phyloP scores from a whole-genome alignment of 2,888 invertebrate genomes.

The Xestia c-nigrum region DNA sequence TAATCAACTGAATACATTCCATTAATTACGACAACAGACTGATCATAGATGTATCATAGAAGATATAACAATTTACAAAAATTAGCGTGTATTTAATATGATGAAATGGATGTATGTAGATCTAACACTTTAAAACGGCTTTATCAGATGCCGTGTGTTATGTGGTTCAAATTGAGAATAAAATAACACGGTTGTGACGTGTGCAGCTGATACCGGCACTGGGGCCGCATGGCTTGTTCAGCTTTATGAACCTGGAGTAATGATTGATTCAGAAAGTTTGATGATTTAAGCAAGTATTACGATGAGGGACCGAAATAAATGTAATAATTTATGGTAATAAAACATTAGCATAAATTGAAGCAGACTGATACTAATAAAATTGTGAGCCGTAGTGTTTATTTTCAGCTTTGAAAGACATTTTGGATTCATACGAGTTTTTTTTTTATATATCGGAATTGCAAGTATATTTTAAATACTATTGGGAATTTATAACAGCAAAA shows the following conservation, averaged over 20 bases:
- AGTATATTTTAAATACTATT: conserved; percentile 42
- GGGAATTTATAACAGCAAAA: conserved; percentile 31
- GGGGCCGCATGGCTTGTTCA: conserved; percentile 40
- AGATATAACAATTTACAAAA: conserved; percentile 67
- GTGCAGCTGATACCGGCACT: conserved; percentile 52
- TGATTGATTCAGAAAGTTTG: conserved; percentile 59
- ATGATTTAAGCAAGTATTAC: conserved; percentile 78
- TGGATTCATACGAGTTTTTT: conserved; percentile 24
- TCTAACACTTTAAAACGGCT: conserved; percentile 55
- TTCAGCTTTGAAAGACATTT: conserved; percentile 56
- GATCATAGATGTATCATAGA: conserved; percentile 77
- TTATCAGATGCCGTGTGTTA: conserved; percentile 55
- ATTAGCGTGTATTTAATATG: conserved; percentile 64
- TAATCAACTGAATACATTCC: conserved; percentile 78
- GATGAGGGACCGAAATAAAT: conserved; percentile 84
- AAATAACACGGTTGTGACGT: conserved; percentile 61
- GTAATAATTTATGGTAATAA: conserved; percentile 75
- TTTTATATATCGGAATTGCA: conserved; percentile 36
- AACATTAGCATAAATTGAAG: conserved; percentile 80
- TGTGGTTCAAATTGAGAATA: conserved; percentile 35
- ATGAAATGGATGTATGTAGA: conserved; percentile 56
- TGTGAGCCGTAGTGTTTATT: conserved; percentile 73
- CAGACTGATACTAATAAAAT: conserved; percentile 84
- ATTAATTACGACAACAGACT: conserved; percentile 79
- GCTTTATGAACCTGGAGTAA: conserved; percentile 27